Percentiles rank a stretch among this genome's conserved stretches.
phyloP scores from a whole-genome alignment of 2,113 vertebrate genomes.

The Elgaria multicarinata region DNA sequence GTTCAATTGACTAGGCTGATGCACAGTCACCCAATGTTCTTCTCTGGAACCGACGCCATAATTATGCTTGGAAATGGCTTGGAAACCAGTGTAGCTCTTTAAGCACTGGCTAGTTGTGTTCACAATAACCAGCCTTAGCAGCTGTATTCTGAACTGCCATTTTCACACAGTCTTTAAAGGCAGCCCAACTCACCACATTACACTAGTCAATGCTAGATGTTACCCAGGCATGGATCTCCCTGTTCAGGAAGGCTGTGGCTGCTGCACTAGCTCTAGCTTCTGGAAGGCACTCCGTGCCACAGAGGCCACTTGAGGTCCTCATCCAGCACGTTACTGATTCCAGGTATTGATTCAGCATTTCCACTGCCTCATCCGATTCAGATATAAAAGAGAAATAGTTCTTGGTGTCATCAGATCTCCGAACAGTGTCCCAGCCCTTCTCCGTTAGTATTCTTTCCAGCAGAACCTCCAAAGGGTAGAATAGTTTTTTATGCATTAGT shows the following conservation, averaged over 20 bases:
- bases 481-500: background rate
- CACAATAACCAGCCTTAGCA: background rate
- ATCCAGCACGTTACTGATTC: background rate
- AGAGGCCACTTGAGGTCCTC: background rate
- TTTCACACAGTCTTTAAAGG: background rate
- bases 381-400: background rate
- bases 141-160: background rate
- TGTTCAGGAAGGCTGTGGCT: background rate
- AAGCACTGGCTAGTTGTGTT: background rate
- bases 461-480: background rate
- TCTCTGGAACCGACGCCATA: no score
- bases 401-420: no score
- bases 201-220: no score
- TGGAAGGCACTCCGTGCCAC: background rate
- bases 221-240: no score
- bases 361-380: background rate
- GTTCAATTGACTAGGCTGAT: no score
- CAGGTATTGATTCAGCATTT: background rate
- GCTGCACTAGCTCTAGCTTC: background rate
- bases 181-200: background rate
- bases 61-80: background rate
- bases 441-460: background rate
- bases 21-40: no score
- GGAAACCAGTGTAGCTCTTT: background rate
- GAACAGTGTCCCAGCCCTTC: background rate